Conservation (phyloP, 2,797 vertebrate species). For the Gymnothorax javanicus region DNA sequence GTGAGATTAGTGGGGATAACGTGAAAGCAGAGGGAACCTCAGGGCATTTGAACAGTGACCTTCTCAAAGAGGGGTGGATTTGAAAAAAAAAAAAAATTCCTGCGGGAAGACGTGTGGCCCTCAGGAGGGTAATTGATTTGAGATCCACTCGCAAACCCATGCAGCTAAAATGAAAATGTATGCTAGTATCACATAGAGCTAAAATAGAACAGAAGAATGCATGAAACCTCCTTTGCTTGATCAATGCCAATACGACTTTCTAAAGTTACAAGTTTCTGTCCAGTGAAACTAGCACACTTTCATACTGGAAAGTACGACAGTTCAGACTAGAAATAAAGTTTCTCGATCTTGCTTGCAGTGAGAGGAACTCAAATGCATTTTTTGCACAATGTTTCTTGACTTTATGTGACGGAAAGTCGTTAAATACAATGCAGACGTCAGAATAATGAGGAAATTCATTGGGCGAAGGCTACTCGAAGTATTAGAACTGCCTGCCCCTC, state of each 20-base stretch:
- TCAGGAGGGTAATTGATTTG: background rate
- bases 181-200: background rate
- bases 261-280: background rate
- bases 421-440: background rate
- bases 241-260: background rate
- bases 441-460: slow-evolving; percentile 34
- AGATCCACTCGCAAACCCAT: background rate
- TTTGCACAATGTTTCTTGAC: background rate
- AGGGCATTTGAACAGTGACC: background rate
- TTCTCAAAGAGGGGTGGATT: background rate
- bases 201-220: background rate
- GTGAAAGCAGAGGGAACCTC: background rate
- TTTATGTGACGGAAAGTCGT: background rate
- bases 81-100: background rate
- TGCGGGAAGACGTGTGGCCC: background rate
- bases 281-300: background rate
- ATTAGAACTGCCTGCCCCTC: slow-evolving; percentile 39
- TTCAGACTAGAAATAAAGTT: background rate
- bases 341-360: background rate
- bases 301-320: background rate
- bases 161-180: background rate
- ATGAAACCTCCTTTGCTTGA: background rate
- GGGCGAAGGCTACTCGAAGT: slow-evolving; percentile 36
- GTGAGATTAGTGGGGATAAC: background rate
- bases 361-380: background rate